Percentiles rank a stretch among this genome's conserved stretches.
Conservation (phyloP, 2,888 invertebrate genomes). For the Tetranychus piercei region DNA sequence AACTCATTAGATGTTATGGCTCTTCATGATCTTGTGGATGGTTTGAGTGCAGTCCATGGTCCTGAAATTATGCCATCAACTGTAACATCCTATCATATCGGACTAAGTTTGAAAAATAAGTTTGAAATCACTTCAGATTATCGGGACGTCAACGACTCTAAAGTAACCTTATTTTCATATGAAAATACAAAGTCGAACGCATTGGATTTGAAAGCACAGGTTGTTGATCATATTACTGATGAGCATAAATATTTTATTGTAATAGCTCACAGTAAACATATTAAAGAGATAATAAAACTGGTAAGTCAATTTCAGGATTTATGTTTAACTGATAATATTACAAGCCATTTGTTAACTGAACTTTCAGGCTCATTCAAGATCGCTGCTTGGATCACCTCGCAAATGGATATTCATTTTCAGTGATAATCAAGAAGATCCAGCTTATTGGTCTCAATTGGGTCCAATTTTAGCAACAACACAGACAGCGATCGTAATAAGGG, state of each 20-base stretch:
- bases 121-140: conserved; percentile 15
- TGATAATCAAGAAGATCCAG: conserved; percentile 2
- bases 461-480: conserved; percentile 17
- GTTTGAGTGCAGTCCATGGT: conserved; percentile 19
- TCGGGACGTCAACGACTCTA: neutral
- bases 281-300: conserved; percentile 22
- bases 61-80: conserved; percentile 18
- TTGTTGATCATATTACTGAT: conserved; percentile 13
- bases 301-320: conserved; percentile 14
- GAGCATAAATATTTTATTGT: conserved; percentile 21
- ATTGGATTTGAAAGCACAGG: neutral
- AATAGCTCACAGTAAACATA: conserved; percentile 18
- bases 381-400: conserved; percentile 11
- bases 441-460: conserved; percentile 13
- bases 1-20: conserved; percentile 19
- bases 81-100: conserved; percentile 22
- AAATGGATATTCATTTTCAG: conserved; percentile 20
- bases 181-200: neutral
- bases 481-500: conserved; percentile 10
- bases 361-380: conserved; percentile 3
- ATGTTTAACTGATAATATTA: neutral
- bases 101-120: conserved; percentile 4
- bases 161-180: neutral
- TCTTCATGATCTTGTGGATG: conserved; percentile 19
- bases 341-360: neutral